phyloP scores from a whole-genome alignment of 23 tunicate species.

The Diplosoma virens region DNA sequence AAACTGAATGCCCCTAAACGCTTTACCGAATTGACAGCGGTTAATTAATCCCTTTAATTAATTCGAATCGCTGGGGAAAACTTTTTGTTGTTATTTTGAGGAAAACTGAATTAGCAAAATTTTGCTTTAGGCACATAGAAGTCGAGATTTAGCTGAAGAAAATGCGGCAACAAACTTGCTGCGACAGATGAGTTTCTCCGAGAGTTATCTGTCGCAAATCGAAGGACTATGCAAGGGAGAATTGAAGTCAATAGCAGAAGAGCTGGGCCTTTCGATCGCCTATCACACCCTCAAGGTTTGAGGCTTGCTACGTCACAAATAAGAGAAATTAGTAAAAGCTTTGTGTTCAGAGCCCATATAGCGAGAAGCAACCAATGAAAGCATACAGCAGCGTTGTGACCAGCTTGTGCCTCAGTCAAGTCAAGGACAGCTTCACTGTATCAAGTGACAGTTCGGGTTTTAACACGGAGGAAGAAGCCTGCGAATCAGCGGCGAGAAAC shows the following conservation, averaged over 20 bases:
- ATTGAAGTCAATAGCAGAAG: constrained; percentile 27
- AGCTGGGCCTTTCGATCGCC: constrained; percentile 36
- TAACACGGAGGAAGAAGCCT: constrained; percentile 40
- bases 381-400: constrained; percentile 53
- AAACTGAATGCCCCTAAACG: no score
- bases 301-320: no score
- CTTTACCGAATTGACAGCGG: no score
- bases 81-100: no score
- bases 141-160: constrained; percentile 41
- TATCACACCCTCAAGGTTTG: constrained; percentile 61
- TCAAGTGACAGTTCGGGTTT: constrained; percentile 24
- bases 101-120: not conserved
- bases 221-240: constrained; percentile 10
- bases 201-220: not conserved
- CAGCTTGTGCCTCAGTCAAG: constrained; percentile 35
- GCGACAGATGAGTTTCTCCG: constrained; percentile 30
- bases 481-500: constrained; percentile 71
- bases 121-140: constrained; percentile 37
- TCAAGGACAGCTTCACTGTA: constrained; percentile 19
- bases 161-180: constrained; percentile 44
- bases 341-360: constrained; percentile 28
- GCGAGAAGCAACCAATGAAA: not conserved
- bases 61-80: no score
- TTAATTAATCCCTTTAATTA: no score
- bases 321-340: no score